Evolutionary conservation across 2,888 invertebrate genomes (phyloP).

Genomic region (Neuroscelio doddi): DNA sequence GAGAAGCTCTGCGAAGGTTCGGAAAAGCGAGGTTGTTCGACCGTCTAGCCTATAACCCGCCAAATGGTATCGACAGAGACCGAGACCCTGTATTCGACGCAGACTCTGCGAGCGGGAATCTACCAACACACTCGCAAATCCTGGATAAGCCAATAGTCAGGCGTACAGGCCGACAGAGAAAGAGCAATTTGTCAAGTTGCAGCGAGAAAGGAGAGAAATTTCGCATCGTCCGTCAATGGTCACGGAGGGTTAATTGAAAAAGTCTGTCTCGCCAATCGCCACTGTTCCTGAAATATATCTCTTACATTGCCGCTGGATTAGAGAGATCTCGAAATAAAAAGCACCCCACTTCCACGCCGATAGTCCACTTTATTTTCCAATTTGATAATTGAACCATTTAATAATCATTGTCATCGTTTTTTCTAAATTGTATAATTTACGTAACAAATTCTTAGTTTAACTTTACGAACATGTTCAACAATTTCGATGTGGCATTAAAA

Average conservation of each 20-base stretch:
- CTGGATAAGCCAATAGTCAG: constrained; percentile 44
- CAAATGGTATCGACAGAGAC: constrained; percentile 56
- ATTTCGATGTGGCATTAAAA: no score
- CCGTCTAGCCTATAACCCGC: constrained; percentile 39
- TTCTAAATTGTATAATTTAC: no score
- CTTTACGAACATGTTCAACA: no score
- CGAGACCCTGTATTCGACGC: constrained; percentile 35
- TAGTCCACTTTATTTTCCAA: no score
- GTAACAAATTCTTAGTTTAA: no score
- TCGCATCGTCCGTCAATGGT: constrained; percentile 55
- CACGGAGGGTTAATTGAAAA: constrained; percentile 58
- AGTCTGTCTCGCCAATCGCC: constrained; percentile 42
- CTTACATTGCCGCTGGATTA: constrained; percentile 38
- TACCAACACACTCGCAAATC: constrained; percentile 41
- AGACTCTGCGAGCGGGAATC: constrained; percentile 21
- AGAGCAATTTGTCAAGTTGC: constrained; percentile 55
- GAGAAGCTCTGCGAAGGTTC: constrained; percentile 23
- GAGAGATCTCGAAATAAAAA: constrained; percentile 29
- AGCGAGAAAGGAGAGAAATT: constrained; percentile 57
- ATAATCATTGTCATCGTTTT: no score
- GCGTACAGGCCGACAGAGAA: constrained; percentile 46
- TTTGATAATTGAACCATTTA: no score
- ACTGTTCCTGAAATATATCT: constrained; percentile 38
- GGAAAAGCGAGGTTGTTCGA: constrained; percentile 43
- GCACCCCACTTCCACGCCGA: background rate